Percentiles rank a stretch among this genome's conserved stretches.
phyloP scores from a whole-genome alignment of 2,797 vertebrate species.

The Vireo griseus region DNA sequence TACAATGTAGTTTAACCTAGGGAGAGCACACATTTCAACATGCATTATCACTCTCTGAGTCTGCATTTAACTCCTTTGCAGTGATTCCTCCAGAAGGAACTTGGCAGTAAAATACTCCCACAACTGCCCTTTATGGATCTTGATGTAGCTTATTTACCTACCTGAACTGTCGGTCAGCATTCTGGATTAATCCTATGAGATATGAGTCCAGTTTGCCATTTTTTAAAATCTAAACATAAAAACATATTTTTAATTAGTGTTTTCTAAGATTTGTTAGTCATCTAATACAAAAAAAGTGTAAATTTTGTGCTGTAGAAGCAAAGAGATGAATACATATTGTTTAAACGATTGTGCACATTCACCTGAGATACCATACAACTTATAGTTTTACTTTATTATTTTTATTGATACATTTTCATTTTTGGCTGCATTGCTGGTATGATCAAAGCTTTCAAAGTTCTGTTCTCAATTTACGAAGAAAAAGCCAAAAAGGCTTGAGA shows the following conservation, averaged over 20 bases:
- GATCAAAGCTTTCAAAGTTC: neutral
- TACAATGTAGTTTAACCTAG: neutral
- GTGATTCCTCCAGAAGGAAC: neutral
- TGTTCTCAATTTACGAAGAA: neutral
- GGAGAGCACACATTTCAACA: neutral
- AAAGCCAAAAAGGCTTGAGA: neutral
- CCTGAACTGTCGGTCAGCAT: slow-evolving; percentile 85
- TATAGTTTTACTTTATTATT: neutral
- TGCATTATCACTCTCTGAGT: neutral
- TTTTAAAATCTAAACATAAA: slow-evolving; percentile 65
- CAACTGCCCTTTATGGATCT: neutral
- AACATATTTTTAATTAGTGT: neutral
- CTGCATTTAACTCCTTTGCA: neutral
- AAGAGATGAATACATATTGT: neutral
- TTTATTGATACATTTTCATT: neutral
- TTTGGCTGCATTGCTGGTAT: neutral
- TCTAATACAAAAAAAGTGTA: neutral
- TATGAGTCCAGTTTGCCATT: slow-evolving; percentile 67
- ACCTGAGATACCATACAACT: neutral
- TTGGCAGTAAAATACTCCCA: neutral
- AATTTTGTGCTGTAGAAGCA: neutral
- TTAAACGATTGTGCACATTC: neutral
- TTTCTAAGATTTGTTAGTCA: neutral
- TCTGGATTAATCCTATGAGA: slow-evolving; percentile 85
- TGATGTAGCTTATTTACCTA: slow-evolving; percentile 65